Evolutionary conservation across 2,888 invertebrate species (phyloP).

Genomic region (Cactoblastis cactorum): DNA sequence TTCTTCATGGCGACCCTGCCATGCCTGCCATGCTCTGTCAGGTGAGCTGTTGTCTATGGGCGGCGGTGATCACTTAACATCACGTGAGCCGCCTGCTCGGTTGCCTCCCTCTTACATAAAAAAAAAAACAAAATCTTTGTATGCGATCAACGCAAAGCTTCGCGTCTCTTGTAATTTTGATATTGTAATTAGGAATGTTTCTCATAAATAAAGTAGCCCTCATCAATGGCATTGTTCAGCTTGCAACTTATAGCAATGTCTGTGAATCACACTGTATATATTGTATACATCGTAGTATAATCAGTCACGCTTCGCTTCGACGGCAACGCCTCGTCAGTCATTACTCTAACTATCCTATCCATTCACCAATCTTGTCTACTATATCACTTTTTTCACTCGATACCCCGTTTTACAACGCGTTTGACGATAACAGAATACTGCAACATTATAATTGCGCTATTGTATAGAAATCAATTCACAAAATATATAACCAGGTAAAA

Average conservation of each 20-base stretch:
- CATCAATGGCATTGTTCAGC: background rate
- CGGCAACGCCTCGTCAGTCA: background rate
- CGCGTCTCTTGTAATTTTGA: no score
- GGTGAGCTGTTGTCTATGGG: no score
- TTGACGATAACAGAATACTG: background rate
- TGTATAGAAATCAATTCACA: background rate
- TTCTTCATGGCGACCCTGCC: no score
- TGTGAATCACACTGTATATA: constrained; percentile 4
- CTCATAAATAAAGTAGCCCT: background rate
- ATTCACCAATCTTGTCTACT: background rate
- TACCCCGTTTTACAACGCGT: background rate
- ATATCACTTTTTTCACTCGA: background rate
- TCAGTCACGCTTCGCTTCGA: background rate
- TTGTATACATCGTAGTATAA: constrained; percentile 1
- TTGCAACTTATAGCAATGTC: background rate
- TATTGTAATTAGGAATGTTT: no score
- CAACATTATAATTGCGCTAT: background rate
- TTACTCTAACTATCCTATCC: constrained; percentile 1
- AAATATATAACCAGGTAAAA: background rate
- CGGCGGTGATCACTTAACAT: no score
- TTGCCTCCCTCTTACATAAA: no score
- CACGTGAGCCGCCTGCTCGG: no score
- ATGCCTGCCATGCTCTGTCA: no score
- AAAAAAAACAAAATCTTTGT: no score
- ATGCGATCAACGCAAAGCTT: no score